Conservation (phyloP, 2,888 invertebrate species). For the Stenodema calcarata region DNA sequence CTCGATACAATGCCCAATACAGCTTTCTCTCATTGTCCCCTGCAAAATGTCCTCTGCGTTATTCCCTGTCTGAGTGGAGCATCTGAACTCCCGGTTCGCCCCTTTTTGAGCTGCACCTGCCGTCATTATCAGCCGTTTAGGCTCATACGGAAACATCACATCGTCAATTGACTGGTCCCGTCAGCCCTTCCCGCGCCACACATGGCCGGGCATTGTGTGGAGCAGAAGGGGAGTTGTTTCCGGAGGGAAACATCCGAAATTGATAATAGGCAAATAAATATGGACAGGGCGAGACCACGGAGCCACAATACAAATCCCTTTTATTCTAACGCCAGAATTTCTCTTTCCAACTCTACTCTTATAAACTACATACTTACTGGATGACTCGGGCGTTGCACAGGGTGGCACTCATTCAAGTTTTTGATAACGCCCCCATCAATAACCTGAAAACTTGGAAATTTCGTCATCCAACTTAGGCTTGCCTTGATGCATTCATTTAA, state of each 20-base stretch:
- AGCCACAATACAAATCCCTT: neutral
- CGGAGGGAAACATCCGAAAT: neutral
- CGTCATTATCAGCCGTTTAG: slow-evolving; percentile 27
- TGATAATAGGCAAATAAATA: neutral
- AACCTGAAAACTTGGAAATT: no score
- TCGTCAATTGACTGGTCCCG: neutral
- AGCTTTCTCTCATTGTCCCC: neutral
- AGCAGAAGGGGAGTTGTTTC: neutral
- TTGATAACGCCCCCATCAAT: no score
- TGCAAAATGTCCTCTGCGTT: neutral
- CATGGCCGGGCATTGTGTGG: neutral
- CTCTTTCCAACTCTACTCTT: no score
- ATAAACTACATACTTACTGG: no score
- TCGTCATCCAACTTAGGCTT: no score
- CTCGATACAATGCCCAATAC: slow-evolving; percentile 1
- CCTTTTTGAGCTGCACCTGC: neutral
- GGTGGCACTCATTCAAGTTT: no score
- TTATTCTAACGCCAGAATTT: neutral
- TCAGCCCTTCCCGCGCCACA: neutral
- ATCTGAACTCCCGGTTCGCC: neutral
- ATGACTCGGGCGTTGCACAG: no score
- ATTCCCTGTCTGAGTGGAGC: slow-evolving; percentile 23
- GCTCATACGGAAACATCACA: neutral
- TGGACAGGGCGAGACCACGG: neutral
- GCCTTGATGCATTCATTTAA: no score